Percentiles rank a stretch among this genome's conserved stretches.
Conservation (phyloP, 2,888 invertebrate species). For the Melikaiella ostensackeni region DNA sequence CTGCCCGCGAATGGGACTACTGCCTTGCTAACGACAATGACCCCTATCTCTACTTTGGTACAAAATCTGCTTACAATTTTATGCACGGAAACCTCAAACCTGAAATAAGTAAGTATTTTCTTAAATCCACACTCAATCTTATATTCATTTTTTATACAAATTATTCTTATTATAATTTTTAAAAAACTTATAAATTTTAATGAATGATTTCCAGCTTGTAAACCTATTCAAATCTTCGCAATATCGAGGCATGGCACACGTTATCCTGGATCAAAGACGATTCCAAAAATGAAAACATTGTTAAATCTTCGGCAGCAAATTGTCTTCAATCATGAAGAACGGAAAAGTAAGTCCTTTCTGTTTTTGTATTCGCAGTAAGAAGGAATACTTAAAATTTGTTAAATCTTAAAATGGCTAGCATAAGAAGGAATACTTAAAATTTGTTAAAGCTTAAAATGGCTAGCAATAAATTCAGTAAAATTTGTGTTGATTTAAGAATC, state of each 20-base stretch:
- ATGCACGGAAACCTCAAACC: slow-evolving; percentile 82
- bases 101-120: slow-evolving; percentile 81
- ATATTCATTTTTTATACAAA: background rate
- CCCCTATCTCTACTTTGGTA: slow-evolving; percentile 84
- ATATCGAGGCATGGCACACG: slow-evolving; percentile 85
- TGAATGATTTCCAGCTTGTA: slow-evolving; percentile 80
- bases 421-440: too few relatives aligned
- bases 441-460: too few relatives aligned
- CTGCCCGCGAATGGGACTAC: slow-evolving; percentile 73
- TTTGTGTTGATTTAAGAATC: too few relatives aligned
- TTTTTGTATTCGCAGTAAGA: too few relatives aligned
- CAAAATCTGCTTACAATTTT: slow-evolving; percentile 88
- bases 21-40: slow-evolving; percentile 82
- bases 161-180: background rate
- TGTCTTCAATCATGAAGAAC: slow-evolving; percentile 82
- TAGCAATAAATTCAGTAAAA: too few relatives aligned
- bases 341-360: slow-evolving; percentile 76
- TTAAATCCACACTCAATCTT: too few relatives aligned
- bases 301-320: slow-evolving; percentile 81
- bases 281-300: slow-evolving; percentile 80
- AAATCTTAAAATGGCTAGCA: too few relatives aligned
- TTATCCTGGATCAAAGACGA: slow-evolving; percentile 80
- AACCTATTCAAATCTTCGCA: slow-evolving; percentile 86
- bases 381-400: too few relatives aligned
- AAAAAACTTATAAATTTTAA: background rate